phyloP scores from a whole-genome alignment of 2,113 vertebrate species.

The Damaliscus lunatus region DNA sequence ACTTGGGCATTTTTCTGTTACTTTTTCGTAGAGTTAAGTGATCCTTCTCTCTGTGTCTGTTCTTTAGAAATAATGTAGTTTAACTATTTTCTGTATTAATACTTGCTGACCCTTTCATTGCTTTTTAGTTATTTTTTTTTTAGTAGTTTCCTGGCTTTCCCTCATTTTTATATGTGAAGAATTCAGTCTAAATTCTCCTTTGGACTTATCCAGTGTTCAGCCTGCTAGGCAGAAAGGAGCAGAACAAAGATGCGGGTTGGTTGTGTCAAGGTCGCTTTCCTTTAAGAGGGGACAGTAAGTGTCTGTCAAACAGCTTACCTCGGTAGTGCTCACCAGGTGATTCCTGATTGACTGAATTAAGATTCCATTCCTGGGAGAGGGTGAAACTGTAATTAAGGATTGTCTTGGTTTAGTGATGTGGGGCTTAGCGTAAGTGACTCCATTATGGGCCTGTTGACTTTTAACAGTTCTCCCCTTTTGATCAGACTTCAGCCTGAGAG shows the following conservation, averaged over 20 bases:
- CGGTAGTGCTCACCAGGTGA: background rate
- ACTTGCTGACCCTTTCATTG: background rate
- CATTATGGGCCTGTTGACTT: background rate
- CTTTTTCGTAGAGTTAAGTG: background rate
- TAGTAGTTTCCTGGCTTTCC: background rate
- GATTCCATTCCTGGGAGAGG: background rate
- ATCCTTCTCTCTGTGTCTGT: background rate
- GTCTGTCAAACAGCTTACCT: too few relatives aligned
- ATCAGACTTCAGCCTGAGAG: background rate
- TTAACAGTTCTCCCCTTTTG: background rate
- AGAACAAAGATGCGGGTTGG: background rate
- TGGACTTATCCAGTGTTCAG: background rate
- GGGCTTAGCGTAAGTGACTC: background rate
- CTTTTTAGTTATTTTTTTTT: background rate
- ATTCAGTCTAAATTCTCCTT: background rate
- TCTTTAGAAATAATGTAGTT: background rate
- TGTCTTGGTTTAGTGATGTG: background rate
- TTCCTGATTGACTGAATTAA: background rate
- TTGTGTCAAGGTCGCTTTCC: background rate
- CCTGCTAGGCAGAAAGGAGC: background rate
- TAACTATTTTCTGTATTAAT: conserved; percentile 11
- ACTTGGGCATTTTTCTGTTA: background rate
- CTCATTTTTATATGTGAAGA: background rate
- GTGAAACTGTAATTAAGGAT: background rate
- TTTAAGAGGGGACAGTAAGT: background rate